Evolutionary conservation across 2,113 vertebrate species (phyloP), one percentile per base, ranked within the genome.

Genomic region (Oenanthe melanoleuca): DNA sequence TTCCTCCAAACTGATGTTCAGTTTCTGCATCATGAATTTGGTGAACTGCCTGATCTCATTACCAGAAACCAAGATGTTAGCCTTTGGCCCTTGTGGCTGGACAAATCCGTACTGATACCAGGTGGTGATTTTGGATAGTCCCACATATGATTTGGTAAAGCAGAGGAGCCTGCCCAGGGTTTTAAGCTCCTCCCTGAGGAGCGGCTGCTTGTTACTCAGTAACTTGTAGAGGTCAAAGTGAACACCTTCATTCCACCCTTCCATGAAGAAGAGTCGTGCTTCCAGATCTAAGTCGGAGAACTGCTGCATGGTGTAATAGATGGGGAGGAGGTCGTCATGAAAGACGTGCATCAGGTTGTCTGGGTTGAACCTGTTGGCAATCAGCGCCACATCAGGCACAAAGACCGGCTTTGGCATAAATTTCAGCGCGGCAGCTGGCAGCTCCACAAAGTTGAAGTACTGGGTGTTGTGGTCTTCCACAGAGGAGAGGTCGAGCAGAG

Each of bases 31-130:
- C 92, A 99, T 71, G 88, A 98, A 98, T 29, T 91, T 97, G 2
- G 99, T 97, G 86, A 99, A 99, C 96, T 99, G 99, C 14, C 99
- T 98, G 92, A 99, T 98, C 98, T 99, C 99, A 0, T 98, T 98
- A 56, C 99, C 99, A 1, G 99, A 99, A 77, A 99, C 98, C 38
- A 99, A 96, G 94, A 99, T 98, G 96, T 99, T 99, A 84, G 99
- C 99, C 95, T 99, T 99, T 1, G 99, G 99, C 18, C 99, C 99
- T 93, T 99, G 99, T 1, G 99, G 99, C 91, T 99, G 99, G 37
- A 99, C 98, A 80, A 99, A 99, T 28, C 99, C 99, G 0, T 99
- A 99, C 90, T 99, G 99, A 97, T 99, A 99, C 99, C 99, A 99
- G 33, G 99, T 99, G 60, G 99, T 99, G 98, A 98, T 98, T 97